Evolutionary conservation across 2,113 vertebrate genomes (phyloP), one percentile per base, ranked within the genome.

Genomic region (Cacatua alba): DNA sequence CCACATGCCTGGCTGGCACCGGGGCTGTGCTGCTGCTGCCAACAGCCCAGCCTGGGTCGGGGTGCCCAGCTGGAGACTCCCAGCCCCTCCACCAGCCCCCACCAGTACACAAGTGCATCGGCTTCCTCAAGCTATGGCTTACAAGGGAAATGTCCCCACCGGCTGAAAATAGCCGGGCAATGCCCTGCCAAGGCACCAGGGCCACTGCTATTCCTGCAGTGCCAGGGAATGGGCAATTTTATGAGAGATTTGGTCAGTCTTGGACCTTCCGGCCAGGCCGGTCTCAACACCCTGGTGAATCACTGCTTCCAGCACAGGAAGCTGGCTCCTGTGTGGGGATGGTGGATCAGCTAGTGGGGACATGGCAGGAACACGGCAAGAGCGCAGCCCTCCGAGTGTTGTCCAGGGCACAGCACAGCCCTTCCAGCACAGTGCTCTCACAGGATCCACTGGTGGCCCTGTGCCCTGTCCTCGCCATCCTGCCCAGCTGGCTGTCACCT

Each of bases 291-390:
- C 11, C 15, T 2, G 1, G n/a, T 1, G 4, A 79, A 26, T 17
- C 62, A 3, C 0, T 2, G 35, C 7, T 49, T 41, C 35, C 46
- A 19, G 41, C 0, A 0, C 24, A 4, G 37, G 41, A 26, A 60
- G 29, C 39, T 18, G n/a, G 52, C 1, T 3, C n/a, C 39, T 15
- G 29, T 1, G 0, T 26, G 39, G 51, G 59, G 35, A 10, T 55
- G 37, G 37, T 1, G 3, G 63, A 6, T 52, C 0, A 0, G 20
- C 0, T 0, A 62, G 77, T 0, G 2, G 78, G 63, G 41, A 31
- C 49, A 15, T 0, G 0, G 43, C 13, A 25, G 78, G 11, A 72
- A 49, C 1, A 0, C 2, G 17, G 44, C 13, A 25, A 33, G 23
- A n/a, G 31, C 1, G 1, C 48, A 52, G 24, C 35, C 13, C 62